phyloP scores from a whole-genome alignment of 2,797 vertebrate genomes.

The Florisuga fusca region DNA sequence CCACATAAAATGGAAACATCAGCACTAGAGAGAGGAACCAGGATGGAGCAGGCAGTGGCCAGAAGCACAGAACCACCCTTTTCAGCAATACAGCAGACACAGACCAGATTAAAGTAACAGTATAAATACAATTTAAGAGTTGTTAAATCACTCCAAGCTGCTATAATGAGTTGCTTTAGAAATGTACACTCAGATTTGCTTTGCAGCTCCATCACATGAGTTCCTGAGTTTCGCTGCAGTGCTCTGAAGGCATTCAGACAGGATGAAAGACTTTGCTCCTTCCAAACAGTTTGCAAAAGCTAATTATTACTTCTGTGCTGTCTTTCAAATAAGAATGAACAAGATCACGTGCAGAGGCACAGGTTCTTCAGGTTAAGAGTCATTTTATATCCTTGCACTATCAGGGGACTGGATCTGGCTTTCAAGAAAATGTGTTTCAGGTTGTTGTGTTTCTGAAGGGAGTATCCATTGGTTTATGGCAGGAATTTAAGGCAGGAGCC shows the following conservation, averaged over 20 bases:
- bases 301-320: conserved; percentile 14
- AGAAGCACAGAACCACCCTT: background rate
- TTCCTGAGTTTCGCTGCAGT: fast-evolving
- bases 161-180: background rate
- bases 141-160: background rate
- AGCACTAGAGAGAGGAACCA: background rate
- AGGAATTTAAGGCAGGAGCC: background rate
- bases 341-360: background rate
- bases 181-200: background rate
- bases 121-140: background rate
- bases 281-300: conserved; percentile 7
- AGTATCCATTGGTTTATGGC: background rate
- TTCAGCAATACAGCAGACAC: background rate
- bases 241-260: background rate
- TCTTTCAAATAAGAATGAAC: background rate
- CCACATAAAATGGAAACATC: background rate
- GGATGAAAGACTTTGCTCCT: background rate
- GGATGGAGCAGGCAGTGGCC: background rate
- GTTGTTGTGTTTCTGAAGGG: background rate
- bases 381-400: background rate
- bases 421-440: conserved; percentile 11
- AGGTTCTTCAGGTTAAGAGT: conserved; percentile 23
- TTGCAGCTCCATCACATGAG: background rate
- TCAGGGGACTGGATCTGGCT: background rate
- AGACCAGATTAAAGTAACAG: background rate